Conservation (phyloP, 2,888 invertebrate species). For the Netelia inedita region DNA sequence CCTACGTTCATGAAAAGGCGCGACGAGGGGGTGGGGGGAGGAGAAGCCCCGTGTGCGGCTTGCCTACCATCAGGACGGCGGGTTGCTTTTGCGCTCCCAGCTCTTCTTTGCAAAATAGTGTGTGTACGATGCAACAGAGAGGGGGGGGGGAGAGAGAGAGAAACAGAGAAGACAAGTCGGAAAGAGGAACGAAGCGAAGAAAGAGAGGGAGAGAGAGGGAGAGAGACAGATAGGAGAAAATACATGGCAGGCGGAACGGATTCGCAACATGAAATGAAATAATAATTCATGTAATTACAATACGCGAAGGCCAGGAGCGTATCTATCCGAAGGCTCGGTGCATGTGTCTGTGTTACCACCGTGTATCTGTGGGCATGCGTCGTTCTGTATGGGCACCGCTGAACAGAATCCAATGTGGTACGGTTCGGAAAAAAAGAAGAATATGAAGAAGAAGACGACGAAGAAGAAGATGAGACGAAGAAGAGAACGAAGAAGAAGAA, state of each 20-base stretch:
- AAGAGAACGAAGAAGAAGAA: background rate
- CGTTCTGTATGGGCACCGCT: slow-evolving; percentile 41
- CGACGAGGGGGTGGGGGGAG: background rate
- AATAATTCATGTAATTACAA: slow-evolving; percentile 83
- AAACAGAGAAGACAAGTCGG: slow-evolving; percentile 12
- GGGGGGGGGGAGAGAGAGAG: slow-evolving; percentile 25
- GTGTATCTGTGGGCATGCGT: slow-evolving; percentile 23
- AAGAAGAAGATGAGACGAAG: slow-evolving; percentile 1
- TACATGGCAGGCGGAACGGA: slow-evolving; percentile 78
- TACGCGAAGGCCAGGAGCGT: slow-evolving; percentile 77
- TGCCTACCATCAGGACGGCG: slow-evolving; percentile 49
- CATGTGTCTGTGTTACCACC: slow-evolving; percentile 1
- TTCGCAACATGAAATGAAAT: slow-evolving; percentile 81
- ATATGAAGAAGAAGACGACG: slow-evolving; percentile 12
- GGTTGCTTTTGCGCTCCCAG: slow-evolving; percentile 46
- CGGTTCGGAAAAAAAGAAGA: slow-evolving; percentile 30
- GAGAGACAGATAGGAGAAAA: slow-evolving; percentile 53
- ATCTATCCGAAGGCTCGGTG: slow-evolving; percentile 71
- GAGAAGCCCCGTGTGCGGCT: slow-evolving; percentile 6
- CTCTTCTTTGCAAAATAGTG: slow-evolving; percentile 8
- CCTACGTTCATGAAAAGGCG: slow-evolving; percentile 58
- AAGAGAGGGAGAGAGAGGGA: slow-evolving; percentile 53
- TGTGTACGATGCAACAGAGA: slow-evolving; percentile 22
- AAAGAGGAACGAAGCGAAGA: slow-evolving; percentile 36
- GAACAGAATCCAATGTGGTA: slow-evolving; percentile 64